phyloP scores from a whole-genome alignment of 2,113 vertebrate genomes.

The Corydoras sp. region DNA sequence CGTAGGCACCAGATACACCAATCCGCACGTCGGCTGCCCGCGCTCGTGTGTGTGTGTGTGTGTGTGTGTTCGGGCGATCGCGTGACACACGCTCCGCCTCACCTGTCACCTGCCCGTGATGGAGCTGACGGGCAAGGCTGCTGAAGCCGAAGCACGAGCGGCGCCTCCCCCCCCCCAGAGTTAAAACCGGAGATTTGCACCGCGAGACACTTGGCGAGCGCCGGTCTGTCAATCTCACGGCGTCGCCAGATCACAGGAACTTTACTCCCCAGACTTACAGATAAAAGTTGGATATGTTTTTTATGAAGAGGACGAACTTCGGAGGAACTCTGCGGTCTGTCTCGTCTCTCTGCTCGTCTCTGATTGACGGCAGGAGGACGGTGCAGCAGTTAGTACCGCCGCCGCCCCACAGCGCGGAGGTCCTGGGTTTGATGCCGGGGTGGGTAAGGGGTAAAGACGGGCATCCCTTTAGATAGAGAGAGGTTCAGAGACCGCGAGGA shows the following conservation, averaged over 20 bases:
- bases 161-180: background rate
- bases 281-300: too few species aligned
- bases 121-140: background rate
- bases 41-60: constrained; percentile 3
- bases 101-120: constrained; percentile 42
- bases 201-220: background rate
- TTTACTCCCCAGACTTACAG: background rate
- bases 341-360: too few species aligned
- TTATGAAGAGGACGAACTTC: background rate
- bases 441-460: too few species aligned
- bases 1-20: constrained; percentile 49
- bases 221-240: background rate
- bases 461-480: too few species aligned
- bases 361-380: too few species aligned
- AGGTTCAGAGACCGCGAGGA: too few species aligned
- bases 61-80: background rate
- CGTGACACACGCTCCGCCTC: constrained; percentile 27
- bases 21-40: constrained; percentile 27
- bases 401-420: too few species aligned
- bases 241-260: background rate
- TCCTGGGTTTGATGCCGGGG: too few species aligned
- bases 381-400: too few species aligned
- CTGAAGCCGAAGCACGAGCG: background rate
- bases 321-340: background rate
- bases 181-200: constrained; percentile 10